Evolutionary conservation across 1,140 invertebrate genomes (phyloP).

Genomic region (Drosophila eugracilis): DNA sequence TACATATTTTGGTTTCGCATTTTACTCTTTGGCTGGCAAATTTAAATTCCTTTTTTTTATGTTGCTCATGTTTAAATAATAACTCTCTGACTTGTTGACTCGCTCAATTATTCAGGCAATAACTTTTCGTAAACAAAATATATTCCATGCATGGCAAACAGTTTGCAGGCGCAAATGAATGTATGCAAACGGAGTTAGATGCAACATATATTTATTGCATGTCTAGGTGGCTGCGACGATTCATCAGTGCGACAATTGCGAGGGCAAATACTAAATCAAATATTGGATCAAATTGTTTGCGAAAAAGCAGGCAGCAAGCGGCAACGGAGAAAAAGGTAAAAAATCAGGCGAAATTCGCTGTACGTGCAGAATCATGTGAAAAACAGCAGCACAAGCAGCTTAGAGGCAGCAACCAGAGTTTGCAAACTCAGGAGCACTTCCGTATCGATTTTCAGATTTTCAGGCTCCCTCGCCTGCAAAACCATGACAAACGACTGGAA

Average conservation of each 20-base stretch:
- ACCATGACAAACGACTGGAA: constrained; percentile 20
- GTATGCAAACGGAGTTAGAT: constrained; percentile 12
- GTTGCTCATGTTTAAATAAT: constrained; percentile 67
- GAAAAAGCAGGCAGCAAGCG: too few relatives aligned
- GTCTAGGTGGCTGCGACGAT: constrained; percentile 12
- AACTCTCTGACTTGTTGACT: constrained; percentile 41
- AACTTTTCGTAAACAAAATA: constrained; percentile 63
- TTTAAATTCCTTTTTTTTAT: constrained; percentile 8
- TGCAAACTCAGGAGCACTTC: constrained; percentile 41
- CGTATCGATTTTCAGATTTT: constrained; percentile 71
- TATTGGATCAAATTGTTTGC: constrained; percentile 66
- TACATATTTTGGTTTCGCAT: constrained; percentile 45
- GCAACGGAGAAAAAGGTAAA: constrained; percentile 19
- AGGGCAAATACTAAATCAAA: constrained; percentile 72
- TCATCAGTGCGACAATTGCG: constrained; percentile 59
- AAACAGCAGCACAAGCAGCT: constrained; percentile 35
- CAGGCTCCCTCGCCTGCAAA: constrained; percentile 27
- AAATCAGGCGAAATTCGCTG: constrained; percentile 32
- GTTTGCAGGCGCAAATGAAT: constrained; percentile 5
- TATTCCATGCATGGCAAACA: constrained; percentile 78
- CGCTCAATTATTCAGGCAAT: constrained; percentile 60
- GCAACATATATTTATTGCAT: constrained; percentile 18
- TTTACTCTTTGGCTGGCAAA: constrained; percentile 23
- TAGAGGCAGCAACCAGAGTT: constrained; percentile 32
- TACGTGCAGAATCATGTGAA: constrained; percentile 38